Evolutionary conservation across 2,888 invertebrate genomes (phyloP).

Genomic region (Sipha maydis): DNA sequence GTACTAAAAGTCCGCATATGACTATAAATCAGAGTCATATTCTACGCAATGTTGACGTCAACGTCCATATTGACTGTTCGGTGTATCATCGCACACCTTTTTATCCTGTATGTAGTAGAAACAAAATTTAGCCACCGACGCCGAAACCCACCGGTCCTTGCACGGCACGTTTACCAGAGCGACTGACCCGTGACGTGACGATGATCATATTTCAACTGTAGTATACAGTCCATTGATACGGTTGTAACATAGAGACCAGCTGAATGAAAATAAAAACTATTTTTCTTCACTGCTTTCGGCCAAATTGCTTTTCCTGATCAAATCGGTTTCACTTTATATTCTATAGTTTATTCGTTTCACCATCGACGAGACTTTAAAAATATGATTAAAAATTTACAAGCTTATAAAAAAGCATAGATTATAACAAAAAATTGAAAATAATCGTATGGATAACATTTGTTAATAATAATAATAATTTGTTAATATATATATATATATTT

Average conservation of each 20-base stretch:
- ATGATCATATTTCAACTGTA: slow-evolving; percentile 19
- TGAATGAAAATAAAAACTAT: slow-evolving; percentile 24
- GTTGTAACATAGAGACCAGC: neutral
- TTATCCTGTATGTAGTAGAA: neutral
- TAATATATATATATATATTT: too few species aligned
- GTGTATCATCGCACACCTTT: too few species aligned
- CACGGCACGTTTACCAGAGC: neutral
- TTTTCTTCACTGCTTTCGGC: neutral
- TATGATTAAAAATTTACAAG: neutral
- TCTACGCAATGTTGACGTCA: too few species aligned
- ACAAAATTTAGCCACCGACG: neutral
- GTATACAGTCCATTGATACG: neutral
- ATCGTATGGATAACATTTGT: neutral
- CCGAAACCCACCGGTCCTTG: neutral
- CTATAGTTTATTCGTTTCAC: neutral
- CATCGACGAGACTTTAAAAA: neutral
- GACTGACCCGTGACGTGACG: slow-evolving; percentile 32
- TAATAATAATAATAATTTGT: too few species aligned
- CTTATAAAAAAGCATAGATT: neutral
- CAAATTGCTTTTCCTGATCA: slow-evolving; percentile 14
- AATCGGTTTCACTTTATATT: neutral
- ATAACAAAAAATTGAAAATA: neutral
- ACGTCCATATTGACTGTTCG: neutral
- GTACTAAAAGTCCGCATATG: too few species aligned
- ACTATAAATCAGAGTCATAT: too few species aligned